Evolutionary conservation across 1,140 invertebrate genomes (phyloP).

Genomic region (Tachypleus tridentatus): DNA sequence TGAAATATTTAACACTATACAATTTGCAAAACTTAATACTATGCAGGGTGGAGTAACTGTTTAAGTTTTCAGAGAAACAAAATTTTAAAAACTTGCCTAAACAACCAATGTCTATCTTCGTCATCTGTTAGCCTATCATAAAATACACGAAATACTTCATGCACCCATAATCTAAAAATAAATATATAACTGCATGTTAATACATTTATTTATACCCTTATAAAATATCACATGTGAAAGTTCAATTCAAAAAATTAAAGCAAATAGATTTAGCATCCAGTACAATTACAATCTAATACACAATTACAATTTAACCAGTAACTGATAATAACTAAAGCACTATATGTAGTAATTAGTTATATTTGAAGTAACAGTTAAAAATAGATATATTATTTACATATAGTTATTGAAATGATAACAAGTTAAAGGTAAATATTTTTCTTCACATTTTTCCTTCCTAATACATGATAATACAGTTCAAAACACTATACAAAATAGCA

Average conservation of each 20-base stretch:
- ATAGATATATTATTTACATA: no score
- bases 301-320: no score
- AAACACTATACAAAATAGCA: no score
- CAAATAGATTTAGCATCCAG: neutral
- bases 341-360: no score
- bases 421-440: no score
- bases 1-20: neutral
- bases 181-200: slow-evolving; percentile 33
- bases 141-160: slow-evolving; percentile 80
- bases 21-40: neutral
- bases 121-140: slow-evolving; percentile 74
- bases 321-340: no score
- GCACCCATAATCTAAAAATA: slow-evolving; percentile 65
- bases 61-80: neutral
- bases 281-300: no score
- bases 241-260: no score
- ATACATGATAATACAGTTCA: no score
- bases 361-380: no score
- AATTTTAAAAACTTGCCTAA: slow-evolving; percentile 32
- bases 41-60: neutral
- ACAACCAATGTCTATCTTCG: slow-evolving; percentile 62
- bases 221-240: neutral
- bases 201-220: neutral
- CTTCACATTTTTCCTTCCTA: no score
- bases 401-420: no score